Evolutionary conservation across 2,797 vertebrate genomes (phyloP).

Genomic region (Pseudochirops corinnae): DNA sequence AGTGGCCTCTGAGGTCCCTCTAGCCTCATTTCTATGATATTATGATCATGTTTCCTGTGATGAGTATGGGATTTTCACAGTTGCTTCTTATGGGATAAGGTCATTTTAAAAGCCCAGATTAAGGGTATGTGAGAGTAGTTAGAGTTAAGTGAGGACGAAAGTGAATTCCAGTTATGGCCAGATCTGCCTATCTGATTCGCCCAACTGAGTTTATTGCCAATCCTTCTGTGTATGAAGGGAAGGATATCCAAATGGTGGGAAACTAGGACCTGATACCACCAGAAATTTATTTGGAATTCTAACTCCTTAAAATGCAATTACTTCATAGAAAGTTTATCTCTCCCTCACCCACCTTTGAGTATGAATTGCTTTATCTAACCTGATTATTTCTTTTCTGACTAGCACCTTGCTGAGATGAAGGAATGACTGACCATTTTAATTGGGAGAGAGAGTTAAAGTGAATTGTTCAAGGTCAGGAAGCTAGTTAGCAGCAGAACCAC

Average conservation of each 20-base stretch:
- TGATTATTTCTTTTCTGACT: conserved; percentile 40
- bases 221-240: background rate
- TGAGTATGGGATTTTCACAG: background rate
- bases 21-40: background rate
- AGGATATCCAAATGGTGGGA: background rate
- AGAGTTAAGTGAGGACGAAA: background rate
- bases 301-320: background rate
- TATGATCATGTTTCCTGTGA: background rate
- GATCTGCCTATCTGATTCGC: background rate
- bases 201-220: background rate
- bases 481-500: background rate
- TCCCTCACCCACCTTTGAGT: background rate
- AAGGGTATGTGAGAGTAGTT: background rate
- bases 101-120: background rate
- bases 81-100: background rate
- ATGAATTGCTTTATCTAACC: conserved; percentile 7
- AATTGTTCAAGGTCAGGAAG: background rate
- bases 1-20: background rate
- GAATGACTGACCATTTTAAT: background rate
- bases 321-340: background rate
- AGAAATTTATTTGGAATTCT: conserved; percentile 16
- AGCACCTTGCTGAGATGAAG: background rate
- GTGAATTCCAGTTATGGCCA: background rate
- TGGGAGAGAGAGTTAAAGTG: background rate
- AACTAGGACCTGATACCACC: background rate